These are phyloP conservation scores for Eutrigla gurnardus DNA, from an alignment of 2,797 vertebrate genomes.

Conservation along the genomic window DNA sequence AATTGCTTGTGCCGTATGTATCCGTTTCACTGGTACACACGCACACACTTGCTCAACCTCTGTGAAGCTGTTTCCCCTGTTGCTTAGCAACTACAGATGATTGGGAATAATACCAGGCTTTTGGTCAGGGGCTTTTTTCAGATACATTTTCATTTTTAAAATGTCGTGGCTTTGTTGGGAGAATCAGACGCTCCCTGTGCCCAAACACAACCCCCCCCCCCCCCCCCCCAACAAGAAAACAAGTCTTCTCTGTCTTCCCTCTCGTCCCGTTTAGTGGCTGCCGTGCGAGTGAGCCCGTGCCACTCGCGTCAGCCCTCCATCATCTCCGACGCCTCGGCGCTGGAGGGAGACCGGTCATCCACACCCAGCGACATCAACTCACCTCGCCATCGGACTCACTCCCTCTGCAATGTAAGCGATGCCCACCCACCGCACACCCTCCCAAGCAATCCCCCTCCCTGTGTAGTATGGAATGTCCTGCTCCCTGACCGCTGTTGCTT, in stretches of 20 bases:
- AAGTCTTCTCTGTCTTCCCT: constrained; percentile 60
- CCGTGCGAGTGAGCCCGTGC: constrained; percentile 95
- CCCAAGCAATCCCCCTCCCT: constrained; percentile 63
- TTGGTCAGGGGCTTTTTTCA: constrained; percentile 33
- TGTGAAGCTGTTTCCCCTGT: constrained; percentile 69
- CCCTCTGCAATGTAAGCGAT: constrained; percentile 98
- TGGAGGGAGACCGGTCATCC: constrained; percentile 95
- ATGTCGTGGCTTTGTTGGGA: constrained; percentile 14
- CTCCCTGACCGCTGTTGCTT: constrained; percentile 44
- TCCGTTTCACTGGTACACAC: constrained; percentile 40
- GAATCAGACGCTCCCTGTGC: constrained; percentile 29
- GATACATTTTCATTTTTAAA: constrained; percentile 24
- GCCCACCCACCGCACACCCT: constrained; percentile 62
- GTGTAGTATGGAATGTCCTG: constrained; percentile 27
- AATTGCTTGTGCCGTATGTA: constrained; percentile 39
- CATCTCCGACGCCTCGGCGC: constrained; percentile 93
- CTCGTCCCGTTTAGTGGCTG: constrained; percentile 79
- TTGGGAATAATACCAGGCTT: constrained; percentile 61
- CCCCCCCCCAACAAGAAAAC: constrained; percentile 35
- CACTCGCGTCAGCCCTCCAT: constrained; percentile 96
- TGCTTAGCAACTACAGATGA: constrained; percentile 76
- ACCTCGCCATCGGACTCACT: constrained; percentile 97
- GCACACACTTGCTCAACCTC: constrained; percentile 39
- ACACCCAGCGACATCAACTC: constrained; percentile 99
- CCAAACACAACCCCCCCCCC: constrained; percentile 36